Percentiles rank a stretch among this genome's conserved stretches.
phyloP scores from a whole-genome alignment of 2,113 vertebrate species.

The Perca schrenkii region DNA sequence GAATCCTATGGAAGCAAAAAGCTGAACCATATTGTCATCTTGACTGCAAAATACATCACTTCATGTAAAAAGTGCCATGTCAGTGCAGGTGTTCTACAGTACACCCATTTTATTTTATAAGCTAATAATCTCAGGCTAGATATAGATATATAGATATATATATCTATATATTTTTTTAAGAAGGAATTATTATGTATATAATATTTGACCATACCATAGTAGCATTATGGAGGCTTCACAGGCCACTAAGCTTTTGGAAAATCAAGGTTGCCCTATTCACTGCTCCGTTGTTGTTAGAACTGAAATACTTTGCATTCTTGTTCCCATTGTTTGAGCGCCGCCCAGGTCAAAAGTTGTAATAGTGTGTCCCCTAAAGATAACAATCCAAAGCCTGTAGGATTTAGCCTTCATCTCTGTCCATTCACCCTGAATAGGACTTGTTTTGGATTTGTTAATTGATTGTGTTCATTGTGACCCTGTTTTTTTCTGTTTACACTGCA shows the following conservation, averaged over 20 bases:
- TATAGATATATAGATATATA: too few relatives aligned
- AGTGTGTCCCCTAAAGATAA: constrained; percentile 72
- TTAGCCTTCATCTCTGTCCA: constrained; percentile 63
- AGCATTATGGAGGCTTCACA: constrained; percentile 45
- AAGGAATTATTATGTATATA: constrained; percentile 35
- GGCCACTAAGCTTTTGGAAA: constrained; percentile 63
- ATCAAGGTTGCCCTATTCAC: constrained; percentile 49
- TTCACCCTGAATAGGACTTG: constrained; percentile 69
- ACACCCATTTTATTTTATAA: not conserved
- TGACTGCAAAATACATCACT: constrained; percentile 1
- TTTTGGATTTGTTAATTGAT: constrained; percentile 73
- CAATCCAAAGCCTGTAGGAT: constrained; percentile 68
- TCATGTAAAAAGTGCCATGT: constrained; percentile 1
- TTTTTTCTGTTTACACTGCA: constrained; percentile 61
- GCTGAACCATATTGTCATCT: constrained; percentile 1
- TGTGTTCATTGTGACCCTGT: constrained; percentile 71
- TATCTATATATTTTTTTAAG: too few relatives aligned
- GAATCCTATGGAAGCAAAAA: not conserved
- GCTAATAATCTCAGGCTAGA: not conserved
- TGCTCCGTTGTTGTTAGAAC: constrained; percentile 71
- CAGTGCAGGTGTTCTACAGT: not conserved
- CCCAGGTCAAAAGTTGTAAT: constrained; percentile 76
- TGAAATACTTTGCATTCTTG: constrained; percentile 84
- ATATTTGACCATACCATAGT: constrained; percentile 22
- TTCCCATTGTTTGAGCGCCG: constrained; percentile 70